These are phyloP conservation scores for Drosophila histrio DNA, from an alignment of 2,888 invertebrate species.

Conservation along the genomic window DNA sequence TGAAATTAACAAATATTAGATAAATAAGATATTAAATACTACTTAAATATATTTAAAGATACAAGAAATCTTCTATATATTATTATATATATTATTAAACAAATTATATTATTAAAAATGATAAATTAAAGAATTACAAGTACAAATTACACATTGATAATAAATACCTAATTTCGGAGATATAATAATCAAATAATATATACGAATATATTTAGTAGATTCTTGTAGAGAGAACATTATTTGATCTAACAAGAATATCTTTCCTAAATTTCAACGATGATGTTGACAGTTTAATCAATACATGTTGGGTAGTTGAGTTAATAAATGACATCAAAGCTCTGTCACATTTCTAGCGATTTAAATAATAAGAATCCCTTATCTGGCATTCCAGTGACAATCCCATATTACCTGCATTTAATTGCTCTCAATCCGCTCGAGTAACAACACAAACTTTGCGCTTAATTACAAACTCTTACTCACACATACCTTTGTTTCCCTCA, in stretches of 20 bases:
- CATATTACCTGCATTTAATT: conserved; percentile 41
- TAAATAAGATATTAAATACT: not conserved
- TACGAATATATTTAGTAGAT: not conserved
- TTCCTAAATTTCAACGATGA: no score
- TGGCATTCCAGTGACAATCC: conserved; percentile 11
- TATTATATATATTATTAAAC: no score
- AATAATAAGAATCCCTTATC: conserved; percentile 8
- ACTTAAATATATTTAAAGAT: not conserved
- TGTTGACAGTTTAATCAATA: no score
- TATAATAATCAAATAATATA: no score
- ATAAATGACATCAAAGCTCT: conserved; percentile 9
- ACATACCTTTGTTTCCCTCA: not conserved
- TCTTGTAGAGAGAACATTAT: not conserved
- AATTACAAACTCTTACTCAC: conserved; percentile 38
- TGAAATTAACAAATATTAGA: no score
- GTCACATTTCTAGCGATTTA: not conserved
- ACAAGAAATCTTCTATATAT: no score
- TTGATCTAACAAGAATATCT: no score
- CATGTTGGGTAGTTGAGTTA: no score
- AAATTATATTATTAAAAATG: no score
- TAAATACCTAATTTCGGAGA: no score
- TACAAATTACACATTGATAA: no score
- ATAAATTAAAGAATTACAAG: no score
- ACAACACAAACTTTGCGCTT: conserved; percentile 39
- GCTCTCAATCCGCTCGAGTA: conserved; percentile 6